phyloP scores from a whole-genome alignment of 1,140 invertebrate genomes.

The Tetramorium simillimum region DNA sequence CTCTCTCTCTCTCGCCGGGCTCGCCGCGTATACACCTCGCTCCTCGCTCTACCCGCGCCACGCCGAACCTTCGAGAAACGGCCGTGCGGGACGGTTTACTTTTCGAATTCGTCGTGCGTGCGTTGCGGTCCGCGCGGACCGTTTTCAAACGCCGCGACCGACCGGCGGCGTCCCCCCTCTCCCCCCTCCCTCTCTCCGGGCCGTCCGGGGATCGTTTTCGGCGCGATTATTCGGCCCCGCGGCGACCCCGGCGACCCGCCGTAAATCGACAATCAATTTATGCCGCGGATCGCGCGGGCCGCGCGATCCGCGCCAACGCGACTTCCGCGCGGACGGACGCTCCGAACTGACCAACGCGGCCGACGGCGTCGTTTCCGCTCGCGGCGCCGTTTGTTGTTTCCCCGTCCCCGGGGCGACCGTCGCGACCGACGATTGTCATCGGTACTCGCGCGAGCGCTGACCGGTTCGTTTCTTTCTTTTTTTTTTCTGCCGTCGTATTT shows the following conservation, averaged over 20 bases:
- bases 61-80: background rate
- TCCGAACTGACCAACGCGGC: background rate
- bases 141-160: conserved; percentile 36
- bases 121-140: too few species aligned
- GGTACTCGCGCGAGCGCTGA: background rate
- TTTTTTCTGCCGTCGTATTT: background rate
- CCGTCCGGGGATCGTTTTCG: background rate
- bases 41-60: background rate
- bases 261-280: conserved; percentile 43
- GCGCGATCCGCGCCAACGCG: background rate
- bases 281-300: background rate
- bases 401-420: background rate
- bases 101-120: conserved; percentile 50
- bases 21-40: background rate
- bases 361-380: conserved; percentile 4
- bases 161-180: background rate
- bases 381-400: conserved; percentile 14
- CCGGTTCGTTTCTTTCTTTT: background rate
- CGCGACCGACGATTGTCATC: conserved; percentile 28
- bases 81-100: conserved; percentile 11
- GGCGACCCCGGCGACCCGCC: background rate
- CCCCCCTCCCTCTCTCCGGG: too few species aligned
- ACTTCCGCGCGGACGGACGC: background rate
- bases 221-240: background rate
- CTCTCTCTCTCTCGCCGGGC: too few species aligned